Conservation (phyloP, 2,797 vertebrate species). For the Cynopterus sphinx region DNA sequence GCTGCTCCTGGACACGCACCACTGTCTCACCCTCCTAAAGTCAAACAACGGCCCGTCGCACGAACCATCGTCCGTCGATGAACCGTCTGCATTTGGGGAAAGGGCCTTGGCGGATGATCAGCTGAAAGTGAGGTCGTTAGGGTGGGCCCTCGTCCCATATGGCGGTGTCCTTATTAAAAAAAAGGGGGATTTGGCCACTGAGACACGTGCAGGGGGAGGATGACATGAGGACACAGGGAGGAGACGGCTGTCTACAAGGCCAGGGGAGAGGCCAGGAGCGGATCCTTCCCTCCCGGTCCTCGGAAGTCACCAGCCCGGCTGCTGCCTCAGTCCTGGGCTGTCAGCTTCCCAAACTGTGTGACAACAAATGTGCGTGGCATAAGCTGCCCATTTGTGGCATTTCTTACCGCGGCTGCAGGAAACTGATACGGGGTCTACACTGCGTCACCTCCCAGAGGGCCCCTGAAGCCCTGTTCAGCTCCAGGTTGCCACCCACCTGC, state of each 20-base stretch:
- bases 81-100: not conserved
- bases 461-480: not conserved
- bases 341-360: not conserved
- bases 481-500: not conserved
- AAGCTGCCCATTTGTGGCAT: rapidly evolving
- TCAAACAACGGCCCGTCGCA: not conserved
- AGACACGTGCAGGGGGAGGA: rapidly evolving
- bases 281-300: not conserved
- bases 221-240: not conserved
- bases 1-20: too few relatives aligned
- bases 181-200: not conserved
- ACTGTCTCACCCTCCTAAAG: not conserved
- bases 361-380: not conserved
- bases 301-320: rapidly evolving
- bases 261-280: too few relatives aligned
- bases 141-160: too few relatives aligned
- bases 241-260: rapidly evolving
- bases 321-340: not conserved
- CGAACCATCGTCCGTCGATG: not conserved
- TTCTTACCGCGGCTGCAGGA: not conserved
- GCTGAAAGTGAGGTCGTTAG: not conserved
- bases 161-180: not conserved
- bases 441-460: not conserved
- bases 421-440: not conserved
- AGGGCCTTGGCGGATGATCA: not conserved